These are phyloP conservation scores for Limnephilus rhombicus DNA, from an alignment of 2,888 invertebrate species.

Conservation along the genomic window DNA sequence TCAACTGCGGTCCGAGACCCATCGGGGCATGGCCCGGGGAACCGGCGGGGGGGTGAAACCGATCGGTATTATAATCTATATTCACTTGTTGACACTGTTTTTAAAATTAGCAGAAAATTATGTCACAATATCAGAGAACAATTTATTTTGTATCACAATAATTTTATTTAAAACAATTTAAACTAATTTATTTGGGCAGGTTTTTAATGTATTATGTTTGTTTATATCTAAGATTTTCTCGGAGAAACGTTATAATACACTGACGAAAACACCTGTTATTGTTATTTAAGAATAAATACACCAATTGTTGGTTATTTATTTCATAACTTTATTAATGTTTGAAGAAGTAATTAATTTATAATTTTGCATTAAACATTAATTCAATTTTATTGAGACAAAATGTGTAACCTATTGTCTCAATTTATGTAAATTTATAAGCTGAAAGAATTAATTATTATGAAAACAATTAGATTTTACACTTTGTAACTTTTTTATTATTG, in stretches of 20 bases:
- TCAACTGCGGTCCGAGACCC: conserved; percentile 48
- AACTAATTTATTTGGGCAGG: no score
- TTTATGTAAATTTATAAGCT: neutral
- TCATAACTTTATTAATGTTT: neutral
- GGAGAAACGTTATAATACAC: no score
- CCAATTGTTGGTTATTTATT: neutral
- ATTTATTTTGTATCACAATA: neutral
- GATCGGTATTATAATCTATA: neutral
- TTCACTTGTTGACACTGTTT: neutral
- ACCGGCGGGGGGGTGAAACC: neutral
- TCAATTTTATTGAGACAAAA: neutral
- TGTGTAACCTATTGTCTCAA: neutral
- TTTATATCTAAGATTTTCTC: neutral
- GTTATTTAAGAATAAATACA: neutral
- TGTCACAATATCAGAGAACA: neutral
- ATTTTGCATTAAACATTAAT: neutral
- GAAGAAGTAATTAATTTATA: neutral
- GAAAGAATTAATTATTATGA: neutral
- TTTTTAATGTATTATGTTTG: no score
- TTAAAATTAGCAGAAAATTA: neutral
- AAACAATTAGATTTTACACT: neutral
- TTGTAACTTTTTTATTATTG: neutral
- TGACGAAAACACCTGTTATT: neutral
- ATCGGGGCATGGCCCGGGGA: conserved; percentile 57
- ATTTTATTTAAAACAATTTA: neutral